Evolutionary conservation across 2,113 vertebrate genomes (phyloP).

Genomic region (Xenus cinereus): DNA sequence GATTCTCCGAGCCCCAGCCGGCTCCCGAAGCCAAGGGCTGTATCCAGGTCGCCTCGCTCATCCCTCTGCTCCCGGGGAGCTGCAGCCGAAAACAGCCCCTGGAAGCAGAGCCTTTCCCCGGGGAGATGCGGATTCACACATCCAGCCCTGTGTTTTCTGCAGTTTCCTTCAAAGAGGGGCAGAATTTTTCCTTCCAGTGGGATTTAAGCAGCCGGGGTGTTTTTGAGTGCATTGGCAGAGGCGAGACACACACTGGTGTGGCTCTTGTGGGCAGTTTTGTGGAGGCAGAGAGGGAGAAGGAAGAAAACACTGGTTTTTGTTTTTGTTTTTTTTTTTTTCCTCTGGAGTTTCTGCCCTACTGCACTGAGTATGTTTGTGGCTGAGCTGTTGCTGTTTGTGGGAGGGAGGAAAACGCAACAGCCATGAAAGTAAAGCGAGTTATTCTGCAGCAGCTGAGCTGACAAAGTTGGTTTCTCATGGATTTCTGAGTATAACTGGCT

Average conservation of each 20-base stretch:
- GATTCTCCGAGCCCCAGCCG: background rate
- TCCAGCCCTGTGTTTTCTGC: background rate
- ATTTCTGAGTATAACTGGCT: background rate
- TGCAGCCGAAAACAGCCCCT: background rate
- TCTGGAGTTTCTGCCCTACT: background rate
- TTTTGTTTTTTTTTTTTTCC: background rate
- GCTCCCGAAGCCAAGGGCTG: background rate
- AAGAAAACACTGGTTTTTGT: background rate
- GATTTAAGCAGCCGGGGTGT: background rate
- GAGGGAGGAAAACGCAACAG: background rate
- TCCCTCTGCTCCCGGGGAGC: background rate
- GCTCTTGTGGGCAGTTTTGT: background rate
- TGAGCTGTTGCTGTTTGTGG: background rate
- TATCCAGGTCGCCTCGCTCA: background rate
- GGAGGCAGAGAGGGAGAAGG: background rate
- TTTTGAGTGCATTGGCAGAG: background rate
- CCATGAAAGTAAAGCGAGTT: background rate
- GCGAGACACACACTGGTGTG: background rate
- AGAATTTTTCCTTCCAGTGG: background rate
- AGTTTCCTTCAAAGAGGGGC: background rate
- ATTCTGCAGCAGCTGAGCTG: background rate
- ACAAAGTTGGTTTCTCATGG: background rate
- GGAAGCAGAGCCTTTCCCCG: background rate
- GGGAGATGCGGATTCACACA: background rate
- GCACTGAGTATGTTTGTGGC: background rate